Base-by-base conservation (phyloP, 2,888 invertebrate genomes). In the Lacanobia oleracea region DNA sequence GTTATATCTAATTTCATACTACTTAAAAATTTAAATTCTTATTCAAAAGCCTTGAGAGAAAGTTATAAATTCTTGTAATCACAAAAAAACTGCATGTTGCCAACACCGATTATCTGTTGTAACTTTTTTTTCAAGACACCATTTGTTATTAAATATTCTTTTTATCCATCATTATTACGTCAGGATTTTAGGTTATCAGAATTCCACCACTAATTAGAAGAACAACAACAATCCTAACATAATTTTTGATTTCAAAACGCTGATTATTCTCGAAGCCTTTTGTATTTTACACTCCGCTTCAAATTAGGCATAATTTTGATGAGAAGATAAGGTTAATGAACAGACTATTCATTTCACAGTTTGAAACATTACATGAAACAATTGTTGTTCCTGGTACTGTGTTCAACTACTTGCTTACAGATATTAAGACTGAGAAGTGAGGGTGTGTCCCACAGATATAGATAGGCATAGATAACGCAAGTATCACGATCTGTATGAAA, bases 251-350 rank as follows among this genome's bases (percentile, higher is more conserved):
- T 45, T 37, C 12, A 51, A 51, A 71, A 27, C 43, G 0, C 56
- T 23, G 54, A 70, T 71, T 51, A 71, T 57, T 45, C 18, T 21
- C 50, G 33, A 77, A 27, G 2, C 37, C 43, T 21, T 45, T 73
- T 79, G 45, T 73, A 23, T 43, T 33, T 77, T n/a, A 21, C 21
- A 40, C 37, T 37, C 45, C 1, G 8, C 56, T 43, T 18, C n/a
- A 51, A 23, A 50, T 18, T 16, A 50, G 7, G 2, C 50, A 50
- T 50, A 10, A 75, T 33, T 64, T 59, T 64, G 81, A 80, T 75
- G 12, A 9, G 54, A 14, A 23, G 75, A 74, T 75, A 80, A 63
- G n/a, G 21, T 2, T 64, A 64, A 80, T 80, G 45, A 80, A 80
- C 10, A 12, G 9, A 10, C 59, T 63, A 48, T 43, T 80, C 14